A percentile compares a stretch with the other conserved stretches of the same genome.
These are phyloP conservation scores for Lordiphosa stackelbergi DNA, from an alignment of 1,140 invertebrate genomes.

Conservation along the genomic window DNA sequence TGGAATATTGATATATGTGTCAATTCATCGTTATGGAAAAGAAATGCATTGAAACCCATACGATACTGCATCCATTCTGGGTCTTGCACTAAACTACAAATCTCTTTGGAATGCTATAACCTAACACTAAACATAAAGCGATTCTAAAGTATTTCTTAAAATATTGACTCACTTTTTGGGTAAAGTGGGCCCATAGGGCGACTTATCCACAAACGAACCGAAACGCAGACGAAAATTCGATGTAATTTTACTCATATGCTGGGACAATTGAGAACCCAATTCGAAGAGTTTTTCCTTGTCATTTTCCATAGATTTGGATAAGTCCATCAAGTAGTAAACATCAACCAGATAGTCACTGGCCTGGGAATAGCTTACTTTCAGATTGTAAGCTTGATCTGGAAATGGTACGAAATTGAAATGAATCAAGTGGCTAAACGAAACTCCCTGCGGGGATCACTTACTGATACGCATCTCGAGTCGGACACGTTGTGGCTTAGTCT, in stretches of 20 bases:
- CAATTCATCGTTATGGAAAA: too few relatives aligned
- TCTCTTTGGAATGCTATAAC: too few relatives aligned
- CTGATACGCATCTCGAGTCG: constrained; percentile 88
- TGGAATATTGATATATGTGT: too few relatives aligned
- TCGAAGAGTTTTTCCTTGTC: constrained; percentile 93
- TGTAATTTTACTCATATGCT: constrained; percentile 91
- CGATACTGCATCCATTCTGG: too few relatives aligned
- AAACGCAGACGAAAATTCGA: constrained; percentile 98
- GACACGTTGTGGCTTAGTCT: constrained; percentile 89
- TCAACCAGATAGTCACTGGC: constrained; percentile 97
- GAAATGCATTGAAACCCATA: too few relatives aligned
- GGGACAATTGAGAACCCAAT: constrained; percentile 88
- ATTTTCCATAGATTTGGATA: constrained; percentile 96
- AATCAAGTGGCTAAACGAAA: not conserved
- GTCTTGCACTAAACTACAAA: not conserved
- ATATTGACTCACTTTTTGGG: constrained; percentile 83
- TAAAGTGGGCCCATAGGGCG: constrained; percentile 94
- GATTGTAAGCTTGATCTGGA: constrained; percentile 85
- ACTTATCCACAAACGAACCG: constrained; percentile 99
- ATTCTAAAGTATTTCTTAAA: not conserved
- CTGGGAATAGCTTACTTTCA: constrained; percentile 87
- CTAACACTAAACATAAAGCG: not conserved
- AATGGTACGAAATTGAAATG: too few relatives aligned
- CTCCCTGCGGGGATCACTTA: constrained; percentile 78
- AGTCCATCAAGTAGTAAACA: constrained; percentile 95